Conservation (phyloP, 2,888 invertebrate species). For the Nymphalis polychloros region DNA sequence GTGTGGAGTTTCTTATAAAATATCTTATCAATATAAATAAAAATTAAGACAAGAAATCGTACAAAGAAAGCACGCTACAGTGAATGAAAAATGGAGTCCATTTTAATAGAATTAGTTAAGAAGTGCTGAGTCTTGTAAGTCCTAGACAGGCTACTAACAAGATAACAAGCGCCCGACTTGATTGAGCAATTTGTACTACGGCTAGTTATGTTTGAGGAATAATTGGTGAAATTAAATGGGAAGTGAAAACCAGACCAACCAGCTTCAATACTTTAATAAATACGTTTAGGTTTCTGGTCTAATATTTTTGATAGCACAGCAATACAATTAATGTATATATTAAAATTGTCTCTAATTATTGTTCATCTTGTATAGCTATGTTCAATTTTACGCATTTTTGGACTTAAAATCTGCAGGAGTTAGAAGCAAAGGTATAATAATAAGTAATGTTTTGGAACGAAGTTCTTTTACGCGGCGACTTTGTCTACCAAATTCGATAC, state of each 20-base stretch:
- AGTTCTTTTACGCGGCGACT: no score
- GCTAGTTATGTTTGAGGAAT: conserved; percentile 19
- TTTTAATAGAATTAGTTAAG: conserved; percentile 33
- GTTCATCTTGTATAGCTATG: no score
- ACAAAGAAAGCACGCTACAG: background rate
- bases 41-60: conserved; percentile 6
- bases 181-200: conserved; percentile 20
- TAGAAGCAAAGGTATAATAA: no score
- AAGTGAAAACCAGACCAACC: background rate
- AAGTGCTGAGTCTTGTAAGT: conserved; percentile 33
- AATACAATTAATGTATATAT: no score
- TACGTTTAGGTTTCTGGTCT: background rate
- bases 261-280: background rate
- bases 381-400: no score
- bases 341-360: no score
- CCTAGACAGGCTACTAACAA: conserved; percentile 26
- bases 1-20: background rate
- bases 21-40: background rate
- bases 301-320: no score
- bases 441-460: no score
- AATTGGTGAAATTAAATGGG: conserved; percentile 9
- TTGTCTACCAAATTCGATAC: no score
- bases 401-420: no score
- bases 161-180: conserved; percentile 25
- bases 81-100: conserved; percentile 23